These are phyloP conservation scores for Cryptocheilus praepositus DNA, from an alignment of 2,888 invertebrate species.

Conservation along the genomic window DNA sequence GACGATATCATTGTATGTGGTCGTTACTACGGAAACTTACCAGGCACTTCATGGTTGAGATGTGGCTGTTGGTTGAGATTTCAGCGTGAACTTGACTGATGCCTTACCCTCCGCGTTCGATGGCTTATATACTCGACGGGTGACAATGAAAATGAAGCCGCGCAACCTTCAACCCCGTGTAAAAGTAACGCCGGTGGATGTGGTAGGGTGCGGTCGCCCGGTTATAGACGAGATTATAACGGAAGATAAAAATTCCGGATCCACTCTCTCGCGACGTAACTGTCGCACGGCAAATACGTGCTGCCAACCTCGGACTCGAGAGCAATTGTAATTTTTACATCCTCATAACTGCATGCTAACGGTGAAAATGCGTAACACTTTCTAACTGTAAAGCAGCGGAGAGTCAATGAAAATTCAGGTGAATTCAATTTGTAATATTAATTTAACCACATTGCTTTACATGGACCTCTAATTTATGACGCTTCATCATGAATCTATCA, in stretches of 20 bases:
- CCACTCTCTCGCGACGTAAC: constrained; percentile 7
- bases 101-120: constrained; percentile 24
- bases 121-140: constrained; percentile 50
- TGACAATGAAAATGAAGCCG: constrained; percentile 23
- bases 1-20: no score
- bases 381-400: no score
- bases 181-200: constrained; percentile 33
- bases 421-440: no score
- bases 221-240: constrained; percentile 29
- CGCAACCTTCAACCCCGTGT: constrained; percentile 41
- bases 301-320: not conserved
- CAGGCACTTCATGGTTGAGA: constrained; percentile 54
- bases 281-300: not conserved
- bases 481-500: no score
- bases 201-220: constrained; percentile 35
- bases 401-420: no score
- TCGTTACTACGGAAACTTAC: constrained; percentile 34
- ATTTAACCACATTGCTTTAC: no score
- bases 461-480: no score
- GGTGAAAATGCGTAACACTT: no score
- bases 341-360: no score
- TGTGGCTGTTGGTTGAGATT: constrained; percentile 18
- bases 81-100: constrained; percentile 40
- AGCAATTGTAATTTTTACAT: not conserved
- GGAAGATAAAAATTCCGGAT: constrained; percentile 39